These are phyloP conservation scores for Phrynocephalus forsythii DNA, from an alignment of 2,797 vertebrate genomes.

Conservation along the genomic window DNA sequence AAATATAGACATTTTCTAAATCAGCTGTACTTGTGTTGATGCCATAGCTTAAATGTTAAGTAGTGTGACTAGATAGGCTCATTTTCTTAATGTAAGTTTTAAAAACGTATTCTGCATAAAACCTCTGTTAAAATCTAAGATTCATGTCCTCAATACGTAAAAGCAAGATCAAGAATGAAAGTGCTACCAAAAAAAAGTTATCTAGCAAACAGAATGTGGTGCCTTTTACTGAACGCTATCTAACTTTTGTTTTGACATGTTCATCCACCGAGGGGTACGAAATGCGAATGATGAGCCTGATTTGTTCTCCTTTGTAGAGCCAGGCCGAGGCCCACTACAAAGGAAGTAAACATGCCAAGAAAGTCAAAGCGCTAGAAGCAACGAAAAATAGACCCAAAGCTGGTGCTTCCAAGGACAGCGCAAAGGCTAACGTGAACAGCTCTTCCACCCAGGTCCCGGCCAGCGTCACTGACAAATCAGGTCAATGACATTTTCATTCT, in stretches of 20 bases:
- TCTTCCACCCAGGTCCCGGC: slow-evolving; percentile 79
- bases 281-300: slow-evolving; percentile 85
- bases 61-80: background rate
- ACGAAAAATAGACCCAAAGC: slow-evolving; percentile 92
- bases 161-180: background rate
- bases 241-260: slow-evolving; percentile 65
- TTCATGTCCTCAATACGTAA: background rate
- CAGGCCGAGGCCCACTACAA: slow-evolving; percentile 99
- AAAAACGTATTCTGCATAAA: slow-evolving; percentile 42
- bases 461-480: slow-evolving; percentile 89
- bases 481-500: slow-evolving; percentile 85
- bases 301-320: slow-evolving; percentile 94
- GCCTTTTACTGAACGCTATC: slow-evolving; percentile 80
- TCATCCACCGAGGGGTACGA: slow-evolving; percentile 74
- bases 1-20: slow-evolving; percentile 40
- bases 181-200: background rate
- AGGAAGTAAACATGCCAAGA: slow-evolving; percentile 99
- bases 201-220: slow-evolving; percentile 58
- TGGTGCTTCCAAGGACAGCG: slow-evolving; percentile 84
- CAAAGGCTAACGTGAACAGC: slow-evolving; percentile 84
- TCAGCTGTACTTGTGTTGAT: slow-evolving; percentile 39
- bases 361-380: slow-evolving; percentile 97
- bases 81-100: slow-evolving; percentile 33
- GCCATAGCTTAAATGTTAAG: slow-evolving; percentile 44
- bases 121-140: slow-evolving; percentile 14